phyloP scores from a whole-genome alignment of 2,113 vertebrate species.

The Leptosomus discolor region DNA sequence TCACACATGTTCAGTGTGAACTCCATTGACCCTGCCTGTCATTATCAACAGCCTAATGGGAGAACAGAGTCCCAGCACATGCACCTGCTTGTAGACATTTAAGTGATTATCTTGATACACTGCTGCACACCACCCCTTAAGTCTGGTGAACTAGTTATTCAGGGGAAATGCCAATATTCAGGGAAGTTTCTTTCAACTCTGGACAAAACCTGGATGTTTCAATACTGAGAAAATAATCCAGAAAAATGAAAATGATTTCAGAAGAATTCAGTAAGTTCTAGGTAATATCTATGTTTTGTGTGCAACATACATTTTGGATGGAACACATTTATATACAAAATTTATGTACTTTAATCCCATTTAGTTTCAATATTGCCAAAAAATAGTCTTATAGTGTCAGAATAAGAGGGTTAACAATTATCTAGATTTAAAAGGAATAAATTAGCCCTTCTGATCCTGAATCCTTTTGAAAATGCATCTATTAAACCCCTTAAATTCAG shows the following conservation, averaged over 20 bases:
- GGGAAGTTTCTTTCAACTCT: neutral
- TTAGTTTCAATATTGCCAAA: neutral
- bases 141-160: neutral
- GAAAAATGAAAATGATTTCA: neutral
- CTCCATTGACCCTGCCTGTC: neutral
- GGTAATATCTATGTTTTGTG: neutral
- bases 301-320: neutral
- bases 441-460: neutral
- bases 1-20: neutral
- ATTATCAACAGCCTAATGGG: neutral
- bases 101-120: neutral
- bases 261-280: neutral
- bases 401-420: neutral
- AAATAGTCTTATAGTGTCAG: neutral
- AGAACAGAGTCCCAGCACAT: neutral
- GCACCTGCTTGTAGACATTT: neutral
- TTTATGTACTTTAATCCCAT: neutral
- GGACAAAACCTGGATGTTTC: neutral
- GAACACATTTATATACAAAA: neutral
- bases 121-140: neutral
- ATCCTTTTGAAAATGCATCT: neutral
- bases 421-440: neutral
- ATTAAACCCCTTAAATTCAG: neutral
- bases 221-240: neutral
- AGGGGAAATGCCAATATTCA: neutral